Base-by-base conservation (phyloP, 2,113 vertebrate species). In the Pampusana beccarii region DNA sequence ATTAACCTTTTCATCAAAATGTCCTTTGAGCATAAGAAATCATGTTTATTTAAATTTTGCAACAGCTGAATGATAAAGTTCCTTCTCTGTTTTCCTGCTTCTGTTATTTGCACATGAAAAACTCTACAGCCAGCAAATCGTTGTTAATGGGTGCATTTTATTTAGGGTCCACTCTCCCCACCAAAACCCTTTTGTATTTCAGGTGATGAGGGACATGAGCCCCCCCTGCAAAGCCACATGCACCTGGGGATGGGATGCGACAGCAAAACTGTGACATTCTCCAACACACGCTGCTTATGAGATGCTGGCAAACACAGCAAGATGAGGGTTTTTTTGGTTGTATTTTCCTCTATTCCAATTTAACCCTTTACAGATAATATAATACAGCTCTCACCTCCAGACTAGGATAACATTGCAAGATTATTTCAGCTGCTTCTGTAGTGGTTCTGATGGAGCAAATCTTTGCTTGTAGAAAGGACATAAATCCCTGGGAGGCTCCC, bases 1-100 rank as follows among this genome's bases (percentile, higher is more conserved):
- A 96, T 89, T 40, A 85, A 94, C 58, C 80, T 94, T 95, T 91
- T 86, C 92, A 89, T 69, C 96, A 61, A 60, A 86, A 84, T 38
- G 54, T 89, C 88, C 77, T 93, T 54, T 61, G 69, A 95, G 93
- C 80, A 13, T 62, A 89, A 86, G 44, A 95, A 96, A 94, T 90
- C 6, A 34, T 89, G 86, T 96, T 95, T 96, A 78, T 93, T 94
- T 94, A 23, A 79, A 81, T 86, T 79, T 79, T 84, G 83, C 54
- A 40, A 13, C 16, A 18, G 80, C 73, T 77, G 33, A 84, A 67
- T n/a, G 82, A 83, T 66, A 65, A 95, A 92, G 42, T 48, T 82
- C 80, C 46, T n/a, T 50, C 67, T 89, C 67, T 92, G 5, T 88
- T 91, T 91, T 80, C 85, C 64, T 53, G 71, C 88, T 86, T 6